Base-by-base conservation (phyloP, 1,140 invertebrate species). In the Pseudomyrmex flavicornis region DNA sequence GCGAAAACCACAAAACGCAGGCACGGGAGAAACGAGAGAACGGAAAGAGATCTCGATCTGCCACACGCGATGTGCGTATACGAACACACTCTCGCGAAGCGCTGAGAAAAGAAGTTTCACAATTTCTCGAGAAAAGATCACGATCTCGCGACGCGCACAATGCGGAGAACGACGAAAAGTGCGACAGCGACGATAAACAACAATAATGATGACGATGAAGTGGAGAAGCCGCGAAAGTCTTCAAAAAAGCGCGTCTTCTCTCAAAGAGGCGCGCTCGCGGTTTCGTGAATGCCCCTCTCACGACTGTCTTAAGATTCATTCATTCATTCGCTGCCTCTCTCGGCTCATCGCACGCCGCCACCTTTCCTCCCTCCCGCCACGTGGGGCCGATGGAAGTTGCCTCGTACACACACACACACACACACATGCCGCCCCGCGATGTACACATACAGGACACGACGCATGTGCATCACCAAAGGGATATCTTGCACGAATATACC, bases 251-350 rank as follows among this genome's bases (percentile, higher is more conserved):
- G 62, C 68, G 85, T 85, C 66, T 35, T 35, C 35, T 22, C 68
- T 82, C 52, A 59, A 56, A 84, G 88, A 87, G 87, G 75, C 79
- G 76, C n/a, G 9, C 58, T 61, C 84, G 91, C 83, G 88, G 89
- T 91, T 91, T 92, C 87, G 90, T 92, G 91, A 91, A 92, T 92
- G 85, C 87, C 80, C 77, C 85, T 89, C 89, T 89, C 84, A 90
- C 92, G 91, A 93, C 92, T 92, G 92, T 91, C 91, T 91, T 91
- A 93, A 92, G 92, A 89, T 93, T 93, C 93, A 94, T 94, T 94
- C 93, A 94, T 94, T 93, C 93, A 93, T 94, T 90, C 87, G 83
- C 62, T 83, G 83, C 62, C 84, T 35, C 35, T 35, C 35, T 80
- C 85, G 88, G 76, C 85, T 85, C 88, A 85, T 85, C 86, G 79